These are phyloP conservation scores for Cnemophilus loriae DNA, from an alignment of 2,113 vertebrate species.

Conservation along the genomic window DNA sequence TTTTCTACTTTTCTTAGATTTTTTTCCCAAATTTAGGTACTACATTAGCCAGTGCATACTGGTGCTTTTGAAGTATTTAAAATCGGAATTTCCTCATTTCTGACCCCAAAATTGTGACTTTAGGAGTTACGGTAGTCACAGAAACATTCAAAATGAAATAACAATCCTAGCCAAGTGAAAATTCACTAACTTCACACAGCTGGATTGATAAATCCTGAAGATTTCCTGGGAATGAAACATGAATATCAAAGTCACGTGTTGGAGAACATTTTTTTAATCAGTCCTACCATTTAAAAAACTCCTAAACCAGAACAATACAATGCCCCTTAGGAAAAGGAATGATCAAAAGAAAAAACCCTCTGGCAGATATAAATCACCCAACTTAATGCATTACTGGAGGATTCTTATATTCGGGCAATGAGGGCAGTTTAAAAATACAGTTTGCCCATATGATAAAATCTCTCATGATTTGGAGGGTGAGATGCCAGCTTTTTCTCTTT, in stretches of 20 bases:
- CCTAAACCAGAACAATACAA: constrained; percentile 40
- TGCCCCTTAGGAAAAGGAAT: constrained; percentile 25
- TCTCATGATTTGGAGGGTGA: neutral
- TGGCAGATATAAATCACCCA: constrained; percentile 56
- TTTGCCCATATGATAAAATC: neutral
- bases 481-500: neutral
- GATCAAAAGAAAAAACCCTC: constrained; percentile 52
- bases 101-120: neutral
- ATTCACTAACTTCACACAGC: neutral
- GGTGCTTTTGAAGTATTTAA: neutral
- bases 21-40: neutral
- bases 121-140: neutral
- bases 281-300: constrained; percentile 25
- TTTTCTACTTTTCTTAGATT: neutral
- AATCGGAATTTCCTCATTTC: neutral
- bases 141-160: neutral
- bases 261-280: constrained; percentile 56
- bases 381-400: constrained; percentile 7
- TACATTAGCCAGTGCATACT: neutral
- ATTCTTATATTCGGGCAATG: neutral
- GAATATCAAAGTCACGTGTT: constrained; percentile 58
- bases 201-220: constrained; percentile 34
- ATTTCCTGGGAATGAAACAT: constrained; percentile 17
- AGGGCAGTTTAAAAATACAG: neutral
- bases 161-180: neutral